These are phyloP conservation scores for Corapipo altera DNA, from an alignment of 2,113 vertebrate genomes.

Conservation along the genomic window DNA sequence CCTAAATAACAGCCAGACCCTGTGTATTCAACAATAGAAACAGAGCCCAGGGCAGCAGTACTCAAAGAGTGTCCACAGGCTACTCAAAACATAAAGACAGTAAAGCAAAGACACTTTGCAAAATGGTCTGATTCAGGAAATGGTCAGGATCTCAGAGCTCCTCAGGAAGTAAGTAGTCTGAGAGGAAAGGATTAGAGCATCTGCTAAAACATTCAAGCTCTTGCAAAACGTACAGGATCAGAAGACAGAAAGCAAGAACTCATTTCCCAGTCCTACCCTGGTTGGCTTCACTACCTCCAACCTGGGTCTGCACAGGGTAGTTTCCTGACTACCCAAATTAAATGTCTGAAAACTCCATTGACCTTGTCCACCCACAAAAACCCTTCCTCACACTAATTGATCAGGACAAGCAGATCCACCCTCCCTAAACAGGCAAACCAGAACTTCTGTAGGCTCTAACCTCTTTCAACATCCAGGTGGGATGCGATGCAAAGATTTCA, in stretches of 20 bases:
- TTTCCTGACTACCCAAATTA: neutral
- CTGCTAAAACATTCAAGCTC: neutral
- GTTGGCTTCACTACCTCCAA: neutral
- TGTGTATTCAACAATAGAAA: neutral
- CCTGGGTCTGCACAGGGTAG: accelerated
- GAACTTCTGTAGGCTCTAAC: constrained; percentile 67
- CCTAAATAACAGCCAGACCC: neutral
- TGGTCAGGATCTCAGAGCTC: neutral
- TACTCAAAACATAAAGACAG: neutral
- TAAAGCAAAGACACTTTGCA: neutral
- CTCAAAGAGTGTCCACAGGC: neutral
- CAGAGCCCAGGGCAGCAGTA: neutral
- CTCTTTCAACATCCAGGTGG: constrained; percentile 91
- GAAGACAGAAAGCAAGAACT: neutral
- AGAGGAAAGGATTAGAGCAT: neutral
- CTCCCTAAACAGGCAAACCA: neutral
- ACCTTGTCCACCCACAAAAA: neutral
- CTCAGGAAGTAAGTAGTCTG: neutral
- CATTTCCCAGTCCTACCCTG: neutral
- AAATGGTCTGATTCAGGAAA: neutral
- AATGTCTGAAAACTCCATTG: neutral
- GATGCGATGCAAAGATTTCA: constrained; percentile 90
- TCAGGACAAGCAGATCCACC: neutral
- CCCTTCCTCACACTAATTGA: neutral
- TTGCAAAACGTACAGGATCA: neutral